Base-by-base conservation (phyloP, 1,140 invertebrate species). In the Nylanderia fulva region DNA sequence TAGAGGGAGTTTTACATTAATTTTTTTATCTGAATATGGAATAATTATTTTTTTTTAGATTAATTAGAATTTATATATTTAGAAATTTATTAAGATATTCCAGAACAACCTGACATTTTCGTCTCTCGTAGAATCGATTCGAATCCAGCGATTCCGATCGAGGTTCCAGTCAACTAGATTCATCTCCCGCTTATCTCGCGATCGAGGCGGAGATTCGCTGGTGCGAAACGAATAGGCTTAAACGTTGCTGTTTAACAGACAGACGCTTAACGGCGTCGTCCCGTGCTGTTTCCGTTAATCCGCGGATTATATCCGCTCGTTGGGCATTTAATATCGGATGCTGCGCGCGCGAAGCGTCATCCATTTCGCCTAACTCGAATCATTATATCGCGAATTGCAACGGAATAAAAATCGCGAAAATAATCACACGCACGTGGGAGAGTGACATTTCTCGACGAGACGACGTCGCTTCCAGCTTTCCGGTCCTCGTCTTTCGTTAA, bases 401-500 rank as follows among this genome's bases (percentile, higher is more conserved):
- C 60, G 72, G 21, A 13, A 42, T 18, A 48, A 29, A 33, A 15
- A 15, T n/a, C n/a, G 72, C 15, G 15, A 18, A 33, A 33, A n/a
- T n/a, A 18, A 5, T 6, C 24, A 18, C 21, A 39, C 45, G 21
- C 54, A 64, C 85, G 86, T 88, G 85, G 85, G 85, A 88, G 71
- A 71, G 21, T 69, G 61, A 69, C 77, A 86, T 87, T 72, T 76
- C 77, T 86, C 21, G 69, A 42, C 79, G 56, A 72, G 69, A 42
- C 79, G 56, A 72, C 33, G 86, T 84, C 86, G n/a, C 86, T 85
- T 87, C 60, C 54, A 79, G 39, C 72, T 68, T 88, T 87, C 86
- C 85, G 72, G 71, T 48, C 21, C 11, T 24, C 27, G 5, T 8
- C 54, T 27, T 21, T 29, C n/a, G n/a, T n/a, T n/a, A n/a, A n/a